phyloP scores from a whole-genome alignment of 2,797 vertebrate genomes.

The Xiphophorus birchmanni region DNA sequence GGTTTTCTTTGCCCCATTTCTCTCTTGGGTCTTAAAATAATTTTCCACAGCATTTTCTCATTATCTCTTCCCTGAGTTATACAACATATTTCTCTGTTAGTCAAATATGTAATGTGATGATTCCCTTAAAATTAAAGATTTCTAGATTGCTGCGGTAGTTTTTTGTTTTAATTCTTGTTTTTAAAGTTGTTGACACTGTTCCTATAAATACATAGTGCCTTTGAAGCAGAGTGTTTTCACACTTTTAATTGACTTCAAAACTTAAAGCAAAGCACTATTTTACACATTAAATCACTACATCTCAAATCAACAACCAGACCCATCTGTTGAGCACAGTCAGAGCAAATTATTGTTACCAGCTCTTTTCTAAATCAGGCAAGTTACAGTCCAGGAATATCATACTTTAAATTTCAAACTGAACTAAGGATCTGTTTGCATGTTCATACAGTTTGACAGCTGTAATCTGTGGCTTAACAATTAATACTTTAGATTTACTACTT shows the following conservation, averaged over 20 bases:
- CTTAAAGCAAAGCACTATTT: neutral
- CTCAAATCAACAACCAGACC: neutral
- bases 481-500: too few relatives aligned
- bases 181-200: neutral
- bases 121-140: neutral
- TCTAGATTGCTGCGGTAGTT: neutral
- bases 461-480: too few relatives aligned
- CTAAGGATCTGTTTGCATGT: too few relatives aligned
- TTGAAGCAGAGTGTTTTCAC: neutral
- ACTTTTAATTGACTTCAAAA: neutral
- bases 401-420: too few relatives aligned
- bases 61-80: neutral
- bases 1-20: too few relatives aligned
- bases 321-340: neutral
- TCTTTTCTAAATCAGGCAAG: too few relatives aligned
- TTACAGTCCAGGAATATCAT: too few relatives aligned
- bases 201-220: neutral
- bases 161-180: neutral
- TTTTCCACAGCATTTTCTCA: too few relatives aligned
- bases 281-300: neutral
- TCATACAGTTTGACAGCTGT: too few relatives aligned
- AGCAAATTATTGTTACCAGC: neutral
- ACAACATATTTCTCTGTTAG: neutral
- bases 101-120: neutral
- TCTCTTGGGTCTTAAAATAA: too few relatives aligned